These are phyloP conservation scores for Torymus aiolomorphi DNA, from an alignment of 2,888 invertebrate species.

Conservation along the genomic window DNA sequence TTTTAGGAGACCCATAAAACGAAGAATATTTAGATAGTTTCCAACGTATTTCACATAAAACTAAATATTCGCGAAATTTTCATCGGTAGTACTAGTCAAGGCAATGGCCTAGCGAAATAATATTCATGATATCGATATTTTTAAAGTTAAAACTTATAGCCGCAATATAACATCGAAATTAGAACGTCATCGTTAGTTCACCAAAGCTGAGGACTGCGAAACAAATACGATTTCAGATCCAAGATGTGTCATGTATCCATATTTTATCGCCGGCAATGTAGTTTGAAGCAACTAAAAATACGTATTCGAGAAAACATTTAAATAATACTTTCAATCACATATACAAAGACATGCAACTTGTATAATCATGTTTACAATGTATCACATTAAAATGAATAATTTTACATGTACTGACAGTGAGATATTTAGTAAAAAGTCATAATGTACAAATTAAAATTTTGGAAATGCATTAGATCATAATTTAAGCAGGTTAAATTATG, in stretches of 20 bases:
- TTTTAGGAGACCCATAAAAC: constrained; percentile 8
- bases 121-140: neutral
- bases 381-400: constrained; percentile 42
- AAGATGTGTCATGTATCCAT: neutral
- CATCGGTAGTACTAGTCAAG: too few relatives aligned
- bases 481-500: neutral
- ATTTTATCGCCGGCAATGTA: neutral
- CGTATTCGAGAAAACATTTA: constrained; percentile 26
- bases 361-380: constrained; percentile 48
- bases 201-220: neutral
- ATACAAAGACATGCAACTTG: constrained; percentile 49
- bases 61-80: neutral
- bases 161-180: neutral
- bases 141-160: neutral
- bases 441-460: constrained; percentile 34
- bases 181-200: neutral
- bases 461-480: constrained; percentile 5
- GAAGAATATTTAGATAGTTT: neutral
- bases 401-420: constrained; percentile 40
- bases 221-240: neutral
- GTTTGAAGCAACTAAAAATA: constrained; percentile 8
- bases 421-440: constrained; percentile 22
- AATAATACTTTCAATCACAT: constrained; percentile 37
- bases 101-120: too few relatives aligned
- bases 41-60: constrained; percentile 6